Conservation (phyloP, 2,888 invertebrate genomes). For the Sphaerophoria rueppellii region DNA sequence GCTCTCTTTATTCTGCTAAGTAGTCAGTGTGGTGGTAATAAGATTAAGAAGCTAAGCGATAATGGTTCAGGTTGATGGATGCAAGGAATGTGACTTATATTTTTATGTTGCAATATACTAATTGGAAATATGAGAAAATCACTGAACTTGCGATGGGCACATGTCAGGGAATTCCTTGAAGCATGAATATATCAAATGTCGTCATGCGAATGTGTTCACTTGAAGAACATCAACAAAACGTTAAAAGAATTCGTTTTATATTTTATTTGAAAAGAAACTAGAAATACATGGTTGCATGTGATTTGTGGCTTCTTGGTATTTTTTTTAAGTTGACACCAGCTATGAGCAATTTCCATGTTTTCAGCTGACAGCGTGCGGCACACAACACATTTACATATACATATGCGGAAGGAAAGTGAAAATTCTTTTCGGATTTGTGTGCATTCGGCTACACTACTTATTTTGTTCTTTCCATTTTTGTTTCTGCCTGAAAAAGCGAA, state of each 20-base stretch:
- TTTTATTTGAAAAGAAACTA: background rate
- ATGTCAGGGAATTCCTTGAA: background rate
- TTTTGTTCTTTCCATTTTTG: background rate
- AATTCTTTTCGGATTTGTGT: slow-evolving; percentile 12
- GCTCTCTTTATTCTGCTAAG: slow-evolving; percentile 10
- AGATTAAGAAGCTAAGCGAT: background rate
- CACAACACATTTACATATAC: background rate
- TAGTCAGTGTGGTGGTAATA: slow-evolving; percentile 23
- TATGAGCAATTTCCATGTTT: slow-evolving; percentile 46
- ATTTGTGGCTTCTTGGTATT: slow-evolving; percentile 33
- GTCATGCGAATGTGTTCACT: background rate
- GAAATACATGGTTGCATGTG: background rate
- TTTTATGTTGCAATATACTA: background rate
- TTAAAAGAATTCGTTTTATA: background rate
- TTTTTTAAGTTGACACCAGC: slow-evolving; percentile 31
- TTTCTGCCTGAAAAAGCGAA: background rate
- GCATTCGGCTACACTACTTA: background rate
- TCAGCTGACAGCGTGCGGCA: slow-evolving; percentile 43
- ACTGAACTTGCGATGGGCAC: slow-evolving; percentile 8
- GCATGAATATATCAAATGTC: slow-evolving; percentile 20
- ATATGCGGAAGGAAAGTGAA: slow-evolving; percentile 8
- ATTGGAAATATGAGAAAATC: background rate
- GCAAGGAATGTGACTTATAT: background rate
- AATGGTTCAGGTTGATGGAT: background rate
- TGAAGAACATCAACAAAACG: background rate